Conservation (phyloP, 2,113 vertebrate genomes). For the Lampris incognitus region DNA sequence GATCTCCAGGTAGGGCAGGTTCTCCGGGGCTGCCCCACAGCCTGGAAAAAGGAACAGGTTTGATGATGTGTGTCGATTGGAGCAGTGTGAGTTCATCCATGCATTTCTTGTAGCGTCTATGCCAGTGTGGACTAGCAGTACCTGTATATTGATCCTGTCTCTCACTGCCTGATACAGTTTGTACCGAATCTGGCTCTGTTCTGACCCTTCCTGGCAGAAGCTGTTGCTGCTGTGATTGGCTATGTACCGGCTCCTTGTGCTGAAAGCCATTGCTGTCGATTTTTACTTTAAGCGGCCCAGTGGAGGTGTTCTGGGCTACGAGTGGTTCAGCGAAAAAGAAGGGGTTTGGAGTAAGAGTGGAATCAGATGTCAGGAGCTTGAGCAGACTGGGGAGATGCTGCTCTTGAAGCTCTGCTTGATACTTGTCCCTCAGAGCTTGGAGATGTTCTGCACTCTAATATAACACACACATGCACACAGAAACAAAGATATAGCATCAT, state of each 20-base stretch:
- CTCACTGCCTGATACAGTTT: slow-evolving; percentile 26
- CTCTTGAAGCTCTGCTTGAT: slow-evolving; percentile 45
- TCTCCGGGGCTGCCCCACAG: slow-evolving; percentile 66
- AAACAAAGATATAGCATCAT: not conserved
- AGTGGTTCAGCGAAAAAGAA: not conserved
- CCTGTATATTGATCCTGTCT: slow-evolving; percentile 70
- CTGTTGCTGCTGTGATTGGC: not conserved
- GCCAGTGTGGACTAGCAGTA: slow-evolving; percentile 34
- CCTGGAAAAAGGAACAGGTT: slow-evolving; percentile 40
- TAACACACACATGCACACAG: slow-evolving; percentile 19
- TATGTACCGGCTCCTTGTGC: too few species aligned
- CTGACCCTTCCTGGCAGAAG: not conserved
- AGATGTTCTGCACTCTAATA: slow-evolving; percentile 50
- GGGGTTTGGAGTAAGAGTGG: slow-evolving; percentile 4
- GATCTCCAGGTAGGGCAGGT: slow-evolving; percentile 82
- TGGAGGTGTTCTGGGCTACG: slow-evolving; percentile 14
- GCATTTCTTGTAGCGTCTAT: not conserved
- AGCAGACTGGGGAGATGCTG: slow-evolving; percentile 42
- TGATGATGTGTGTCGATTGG: not conserved
- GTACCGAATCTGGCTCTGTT: not conserved
- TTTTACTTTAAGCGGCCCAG: not conserved
- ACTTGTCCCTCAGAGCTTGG: slow-evolving; percentile 42
- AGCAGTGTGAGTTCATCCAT: slow-evolving; percentile 3
- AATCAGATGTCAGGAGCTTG: slow-evolving; percentile 54
- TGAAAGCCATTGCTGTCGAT: not conserved